Evolutionary conservation across 2,888 invertebrate species (phyloP).

Genomic region (Trichopria drosophilae): DNA sequence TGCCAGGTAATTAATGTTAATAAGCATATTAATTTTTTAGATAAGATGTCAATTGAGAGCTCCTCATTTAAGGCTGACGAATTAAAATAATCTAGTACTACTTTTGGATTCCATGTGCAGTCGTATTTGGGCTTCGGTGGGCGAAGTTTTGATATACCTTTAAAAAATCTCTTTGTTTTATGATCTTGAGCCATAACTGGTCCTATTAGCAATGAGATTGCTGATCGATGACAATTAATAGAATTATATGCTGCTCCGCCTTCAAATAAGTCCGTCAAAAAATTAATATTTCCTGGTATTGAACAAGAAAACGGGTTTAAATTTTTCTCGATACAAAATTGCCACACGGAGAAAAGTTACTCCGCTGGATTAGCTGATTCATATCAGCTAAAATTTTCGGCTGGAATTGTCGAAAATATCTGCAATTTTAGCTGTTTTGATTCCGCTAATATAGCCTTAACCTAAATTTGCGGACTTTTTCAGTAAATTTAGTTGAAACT

Average conservation of each 20-base stretch:
- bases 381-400: no score
- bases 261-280: slow-evolving; percentile 20
- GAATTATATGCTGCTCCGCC: slow-evolving; percentile 16
- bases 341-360: no score
- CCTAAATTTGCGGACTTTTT: no score
- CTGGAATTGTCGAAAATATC: no score
- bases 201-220: slow-evolving; percentile 20
- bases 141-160: slow-evolving; percentile 32
- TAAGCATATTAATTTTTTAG: slow-evolving; percentile 26
- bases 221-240: slow-evolving; percentile 16
- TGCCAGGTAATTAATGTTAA: slow-evolving; percentile 30
- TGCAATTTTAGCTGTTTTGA: no score
- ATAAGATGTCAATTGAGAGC: slow-evolving; percentile 15
- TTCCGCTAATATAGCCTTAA: no score
- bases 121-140: slow-evolving; percentile 32
- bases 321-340: slow-evolving; percentile 6
- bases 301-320: slow-evolving; percentile 9
- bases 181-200: slow-evolving; percentile 19
- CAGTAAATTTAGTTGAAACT: no score
- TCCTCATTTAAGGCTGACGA: no score
- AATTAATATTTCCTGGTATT: slow-evolving; percentile 11
- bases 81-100: slow-evolving; percentile 31
- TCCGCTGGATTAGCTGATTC: no score
- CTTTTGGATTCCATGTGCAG: slow-evolving; percentile 34
- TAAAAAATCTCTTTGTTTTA: slow-evolving; percentile 32